These are phyloP conservation scores for Eurystomus glaucurus DNA, from an alignment of 2,797 vertebrate genomes.

Conservation along the genomic window DNA sequence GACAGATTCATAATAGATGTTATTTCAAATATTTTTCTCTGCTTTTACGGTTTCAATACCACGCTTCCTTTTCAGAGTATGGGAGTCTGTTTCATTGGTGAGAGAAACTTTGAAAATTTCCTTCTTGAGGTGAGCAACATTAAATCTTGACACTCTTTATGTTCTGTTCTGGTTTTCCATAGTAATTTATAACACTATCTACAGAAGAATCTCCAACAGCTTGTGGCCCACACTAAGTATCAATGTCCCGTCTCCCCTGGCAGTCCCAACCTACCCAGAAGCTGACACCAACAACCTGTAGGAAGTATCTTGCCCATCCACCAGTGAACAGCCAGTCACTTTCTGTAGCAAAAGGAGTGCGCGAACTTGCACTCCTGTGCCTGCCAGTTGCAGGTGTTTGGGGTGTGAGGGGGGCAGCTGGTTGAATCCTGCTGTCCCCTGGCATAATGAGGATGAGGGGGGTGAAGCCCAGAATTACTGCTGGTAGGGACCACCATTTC, in stretches of 20 bases:
- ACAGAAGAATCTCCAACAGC: background rate
- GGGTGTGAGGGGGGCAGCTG: background rate
- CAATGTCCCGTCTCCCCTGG: background rate
- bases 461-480: background rate
- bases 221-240: background rate
- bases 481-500: background rate
- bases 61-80: conserved; percentile 89
- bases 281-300: background rate
- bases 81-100: conserved; percentile 96
- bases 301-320: background rate
- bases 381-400: background rate
- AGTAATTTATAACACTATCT: background rate
- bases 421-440: background rate
- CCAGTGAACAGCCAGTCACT: background rate
- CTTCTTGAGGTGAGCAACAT: conserved; percentile 90
- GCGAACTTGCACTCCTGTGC: background rate
- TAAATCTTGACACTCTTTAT: background rate
- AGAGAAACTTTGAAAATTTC: conserved; percentile 94
- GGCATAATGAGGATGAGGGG: background rate
- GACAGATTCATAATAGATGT: background rate
- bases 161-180: background rate
- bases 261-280: background rate
- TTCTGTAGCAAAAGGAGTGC: background rate
- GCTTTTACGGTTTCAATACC: background rate
- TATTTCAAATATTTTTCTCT: background rate